phyloP scores from a whole-genome alignment of 2,113 vertebrate genomes.

The Eidolon helvum region DNA sequence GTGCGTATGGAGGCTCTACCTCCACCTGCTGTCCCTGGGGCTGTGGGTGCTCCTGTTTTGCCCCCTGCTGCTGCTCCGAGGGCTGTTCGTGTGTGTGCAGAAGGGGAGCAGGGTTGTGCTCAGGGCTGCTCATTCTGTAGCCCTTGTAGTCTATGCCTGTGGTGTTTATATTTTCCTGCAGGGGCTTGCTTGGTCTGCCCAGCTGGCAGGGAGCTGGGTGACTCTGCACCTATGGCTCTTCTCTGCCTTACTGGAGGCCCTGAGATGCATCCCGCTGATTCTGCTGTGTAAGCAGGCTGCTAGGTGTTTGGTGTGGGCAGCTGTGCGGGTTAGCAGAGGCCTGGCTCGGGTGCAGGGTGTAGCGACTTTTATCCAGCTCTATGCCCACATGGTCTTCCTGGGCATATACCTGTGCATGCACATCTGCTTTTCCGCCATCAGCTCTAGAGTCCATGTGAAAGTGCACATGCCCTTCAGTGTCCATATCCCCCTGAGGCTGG shows the following conservation, averaged over 20 bases:
- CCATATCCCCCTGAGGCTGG: not conserved
- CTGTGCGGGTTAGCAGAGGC: not conserved
- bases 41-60: not conserved
- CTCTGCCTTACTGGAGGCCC: conserved; percentile 6
- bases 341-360: not conserved
- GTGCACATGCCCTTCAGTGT: not conserved
- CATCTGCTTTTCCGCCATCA: conserved; percentile 35
- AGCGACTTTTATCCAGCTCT: not conserved
- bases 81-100: not conserved
- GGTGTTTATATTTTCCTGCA: not conserved
- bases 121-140: not conserved
- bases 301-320: not conserved
- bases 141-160: accelerated
- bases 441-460: conserved; percentile 39
- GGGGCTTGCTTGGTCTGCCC: not conserved
- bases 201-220: conserved; percentile 36
- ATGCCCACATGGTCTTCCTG: not conserved
- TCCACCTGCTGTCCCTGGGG: conserved; percentile 4
- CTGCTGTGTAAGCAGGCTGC: not conserved
- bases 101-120: not conserved
- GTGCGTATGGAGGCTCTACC: not conserved
- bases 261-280: accelerated
- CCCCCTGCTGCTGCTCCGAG: not conserved
- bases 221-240: not conserved
- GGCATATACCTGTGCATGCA: conserved; percentile 12